Conservation (phyloP, 2,888 invertebrate genomes). For the Pyrrhosoma nymphula region DNA sequence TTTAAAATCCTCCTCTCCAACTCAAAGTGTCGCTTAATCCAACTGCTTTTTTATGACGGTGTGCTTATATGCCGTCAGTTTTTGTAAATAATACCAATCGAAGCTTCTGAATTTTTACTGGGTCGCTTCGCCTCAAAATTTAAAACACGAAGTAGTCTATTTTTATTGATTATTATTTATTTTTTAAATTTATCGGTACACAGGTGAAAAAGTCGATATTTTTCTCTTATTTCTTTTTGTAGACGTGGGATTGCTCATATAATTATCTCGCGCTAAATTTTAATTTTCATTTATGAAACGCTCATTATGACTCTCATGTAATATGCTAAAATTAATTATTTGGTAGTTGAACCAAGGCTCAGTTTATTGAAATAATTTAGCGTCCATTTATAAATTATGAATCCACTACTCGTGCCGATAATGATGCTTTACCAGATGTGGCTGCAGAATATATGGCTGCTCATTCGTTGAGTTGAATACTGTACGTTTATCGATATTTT, state of each 20-base stretch:
- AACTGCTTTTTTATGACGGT: too few species aligned
- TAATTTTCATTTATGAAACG: not conserved
- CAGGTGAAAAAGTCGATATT: not conserved
- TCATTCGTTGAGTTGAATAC: too few species aligned
- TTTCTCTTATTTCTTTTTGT: not conserved
- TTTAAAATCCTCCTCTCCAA: too few species aligned
- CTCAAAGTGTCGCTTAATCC: too few species aligned
- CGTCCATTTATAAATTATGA: not conserved
- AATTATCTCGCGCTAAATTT: not conserved
- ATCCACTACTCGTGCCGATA: not conserved
- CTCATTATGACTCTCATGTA: not conserved
- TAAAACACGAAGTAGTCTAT: too few species aligned
- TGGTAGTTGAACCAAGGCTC: not conserved
- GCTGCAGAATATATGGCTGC: not conserved
- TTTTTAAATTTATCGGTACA: not conserved
- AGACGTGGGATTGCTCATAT: not conserved
- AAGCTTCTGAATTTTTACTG: too few species aligned
- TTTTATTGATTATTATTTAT: too few species aligned
- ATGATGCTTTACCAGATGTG: not conserved
- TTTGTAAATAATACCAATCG: too few species aligned
- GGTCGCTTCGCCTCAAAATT: too few species aligned
- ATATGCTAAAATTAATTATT: not conserved
- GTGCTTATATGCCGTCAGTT: too few species aligned
- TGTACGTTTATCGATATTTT: too few species aligned
- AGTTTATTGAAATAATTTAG: not conserved